Percentiles rank a stretch among this genome's conserved stretches.
These are phyloP conservation scores for Bombus sibiricus DNA, from an alignment of 1,140 invertebrate genomes.

Conservation along the genomic window DNA sequence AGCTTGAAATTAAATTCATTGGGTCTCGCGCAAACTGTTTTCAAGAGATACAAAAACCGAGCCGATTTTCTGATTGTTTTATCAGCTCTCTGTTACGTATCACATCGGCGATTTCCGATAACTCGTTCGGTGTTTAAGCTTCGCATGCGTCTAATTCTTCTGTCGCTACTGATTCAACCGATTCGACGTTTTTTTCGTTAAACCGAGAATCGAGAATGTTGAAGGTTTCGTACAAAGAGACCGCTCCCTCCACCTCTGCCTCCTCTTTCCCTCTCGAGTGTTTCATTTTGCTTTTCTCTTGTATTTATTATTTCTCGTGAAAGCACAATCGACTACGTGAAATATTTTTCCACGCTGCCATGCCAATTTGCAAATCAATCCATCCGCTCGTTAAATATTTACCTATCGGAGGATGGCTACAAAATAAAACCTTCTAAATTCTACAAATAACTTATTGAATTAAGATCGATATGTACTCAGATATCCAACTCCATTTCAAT, in stretches of 20 bases:
- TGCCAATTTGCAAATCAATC: neutral
- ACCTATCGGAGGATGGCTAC: too few relatives aligned
- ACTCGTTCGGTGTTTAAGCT: neutral
- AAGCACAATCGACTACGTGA: neutral
- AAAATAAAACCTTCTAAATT: neutral
- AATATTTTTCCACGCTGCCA: neutral
- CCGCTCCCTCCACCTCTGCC: neutral
- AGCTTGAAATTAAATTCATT: conserved; percentile 3
- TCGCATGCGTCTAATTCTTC: neutral
- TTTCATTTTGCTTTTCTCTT: neutral
- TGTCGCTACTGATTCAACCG: neutral
- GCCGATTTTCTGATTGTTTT: neutral
- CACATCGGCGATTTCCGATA: conserved; percentile 33
- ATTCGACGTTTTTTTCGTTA: conserved; percentile 17
- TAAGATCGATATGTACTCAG: neutral
- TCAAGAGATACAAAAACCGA: neutral
- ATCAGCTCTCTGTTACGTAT: neutral
- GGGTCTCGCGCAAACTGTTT: neutral
- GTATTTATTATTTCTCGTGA: neutral
- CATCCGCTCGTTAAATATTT: neutral
- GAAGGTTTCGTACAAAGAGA: neutral
- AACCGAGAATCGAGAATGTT: neutral
- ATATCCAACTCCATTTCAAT: too few relatives aligned
- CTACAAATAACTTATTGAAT: neutral
- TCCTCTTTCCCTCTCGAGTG: neutral